These are phyloP conservation scores for Eublepharis macularius DNA, from an alignment of 2,113 vertebrate genomes.

Conservation along the genomic window DNA sequence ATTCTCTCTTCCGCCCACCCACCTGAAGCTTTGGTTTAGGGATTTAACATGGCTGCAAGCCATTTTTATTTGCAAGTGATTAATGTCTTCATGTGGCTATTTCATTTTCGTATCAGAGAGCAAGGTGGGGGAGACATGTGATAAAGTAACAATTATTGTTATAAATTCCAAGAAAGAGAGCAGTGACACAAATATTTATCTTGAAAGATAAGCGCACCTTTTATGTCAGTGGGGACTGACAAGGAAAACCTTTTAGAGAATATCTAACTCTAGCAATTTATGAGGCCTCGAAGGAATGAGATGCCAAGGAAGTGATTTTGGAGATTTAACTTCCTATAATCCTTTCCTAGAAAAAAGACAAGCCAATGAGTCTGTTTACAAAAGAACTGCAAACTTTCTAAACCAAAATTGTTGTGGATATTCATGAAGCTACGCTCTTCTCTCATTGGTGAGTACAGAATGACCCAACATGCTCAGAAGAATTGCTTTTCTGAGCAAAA, in stretches of 20 bases:
- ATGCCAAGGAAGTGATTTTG: slow-evolving; percentile 12
- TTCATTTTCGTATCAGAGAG: slow-evolving; percentile 26
- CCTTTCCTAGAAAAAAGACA: background rate
- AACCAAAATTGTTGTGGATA: background rate
- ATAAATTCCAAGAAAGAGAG: background rate
- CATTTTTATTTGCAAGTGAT: background rate
- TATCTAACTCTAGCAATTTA: slow-evolving; percentile 1
- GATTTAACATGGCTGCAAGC: background rate
- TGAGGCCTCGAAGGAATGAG: background rate
- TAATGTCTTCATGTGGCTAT: background rate
- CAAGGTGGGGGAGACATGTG: background rate
- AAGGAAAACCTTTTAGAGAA: slow-evolving; percentile 10
- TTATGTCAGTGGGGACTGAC: background rate
- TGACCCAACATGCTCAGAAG: background rate
- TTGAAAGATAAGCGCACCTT: slow-evolving; percentile 4
- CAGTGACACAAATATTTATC: background rate
- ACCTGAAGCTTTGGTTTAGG: background rate
- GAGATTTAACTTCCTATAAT: slow-evolving; percentile 8
- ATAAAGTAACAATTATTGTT: slow-evolving; percentile 17
- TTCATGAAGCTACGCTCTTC: background rate
- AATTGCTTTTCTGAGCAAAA: background rate
- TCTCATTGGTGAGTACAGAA: background rate
- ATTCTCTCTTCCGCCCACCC: background rate
- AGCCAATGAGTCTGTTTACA: background rate
- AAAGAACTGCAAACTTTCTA: background rate